Base-by-base conservation (phyloP, 2,888 invertebrate species). In the Villa cingulata region DNA sequence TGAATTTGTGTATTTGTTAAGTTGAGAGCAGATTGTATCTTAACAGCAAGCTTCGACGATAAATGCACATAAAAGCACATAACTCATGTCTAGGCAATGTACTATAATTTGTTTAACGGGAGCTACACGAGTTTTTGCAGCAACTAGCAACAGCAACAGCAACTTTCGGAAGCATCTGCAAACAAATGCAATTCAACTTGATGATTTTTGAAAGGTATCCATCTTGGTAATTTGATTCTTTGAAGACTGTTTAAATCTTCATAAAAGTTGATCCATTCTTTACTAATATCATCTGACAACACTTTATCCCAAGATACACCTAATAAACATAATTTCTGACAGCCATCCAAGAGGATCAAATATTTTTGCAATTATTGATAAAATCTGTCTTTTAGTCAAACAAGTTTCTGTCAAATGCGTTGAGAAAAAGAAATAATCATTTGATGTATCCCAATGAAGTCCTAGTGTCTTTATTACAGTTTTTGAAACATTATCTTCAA, bases 121-220 rank as follows among this genome's bases (percentile, higher is more conserved):
- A 2, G 52, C 48, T 2, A 52, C 52, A 15, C 37, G 50, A n/a
- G 50, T 39, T 39, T 50, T 51, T 4, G 47, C 38, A 7, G 23
- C 15, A 5, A 53, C 3, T n/a, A 48, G 20, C 16, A n/a, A 20
- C 41, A 23, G 39, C 43, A 37, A 29, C 38, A 48, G 40, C 45
- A 18, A 48, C 51, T 29, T 34, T 41, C 44, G 2, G 40, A 50
- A 6, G 45, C 45, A 32, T 50, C 47, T 20, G 46, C 32, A 29
- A 50, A 50, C 14, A 46, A 41, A 20, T 47, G 46, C 16, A 44
- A 2, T 37, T 46, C 48, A 2, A 29, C 45, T 1, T 17, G 14
- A 32, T 36, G 4, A 19, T 7, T 5, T 7, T 16, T 15, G 16
- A 14, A 6, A 10, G 16, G 19, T 16, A 32, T 14, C 12, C 27